A percentile compares a stretch with the other conserved stretches of the same genome.
These are phyloP conservation scores for Agapostemon virescens DNA, from an alignment of 2,888 invertebrate genomes.

Conservation along the genomic window DNA sequence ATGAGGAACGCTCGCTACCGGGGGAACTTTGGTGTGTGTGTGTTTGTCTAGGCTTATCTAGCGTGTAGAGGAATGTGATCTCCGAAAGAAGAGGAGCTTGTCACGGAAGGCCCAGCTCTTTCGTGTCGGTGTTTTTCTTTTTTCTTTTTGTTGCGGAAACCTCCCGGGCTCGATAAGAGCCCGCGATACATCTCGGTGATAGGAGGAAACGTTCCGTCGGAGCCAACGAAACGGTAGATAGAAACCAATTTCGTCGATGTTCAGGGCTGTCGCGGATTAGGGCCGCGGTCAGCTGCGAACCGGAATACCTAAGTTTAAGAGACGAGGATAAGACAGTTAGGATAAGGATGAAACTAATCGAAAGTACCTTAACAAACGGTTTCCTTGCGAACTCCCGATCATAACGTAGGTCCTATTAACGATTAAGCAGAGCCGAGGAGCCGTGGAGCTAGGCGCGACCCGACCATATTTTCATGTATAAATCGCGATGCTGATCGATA, in stretches of 20 bases:
- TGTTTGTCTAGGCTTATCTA: constrained; percentile 23
- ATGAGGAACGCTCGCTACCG: not conserved
- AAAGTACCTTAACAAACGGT: constrained; percentile 51
- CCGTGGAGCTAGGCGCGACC: constrained; percentile 17
- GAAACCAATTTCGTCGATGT: constrained; percentile 19
- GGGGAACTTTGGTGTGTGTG: not conserved
- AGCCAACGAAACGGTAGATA: constrained; percentile 37
- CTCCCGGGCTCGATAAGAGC: not conserved
- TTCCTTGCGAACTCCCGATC: constrained; percentile 12
- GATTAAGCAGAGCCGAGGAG: constrained; percentile 14
- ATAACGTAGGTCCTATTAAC: constrained; percentile 17
- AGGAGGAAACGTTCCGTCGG: constrained; percentile 11
- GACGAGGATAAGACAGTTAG: constrained; percentile 26
- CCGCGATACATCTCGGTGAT: not conserved
- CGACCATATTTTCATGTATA: constrained; percentile 49
- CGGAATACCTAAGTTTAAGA: not conserved
- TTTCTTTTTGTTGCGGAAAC: too few relatives aligned
- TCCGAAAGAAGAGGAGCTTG: not conserved
- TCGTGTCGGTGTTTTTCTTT: not conserved
- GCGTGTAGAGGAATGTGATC: not conserved
- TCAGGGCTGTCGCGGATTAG: not conserved
- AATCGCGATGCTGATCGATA: not conserved
- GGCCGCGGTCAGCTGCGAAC: not conserved
- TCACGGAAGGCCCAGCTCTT: not conserved
- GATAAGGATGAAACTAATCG: constrained; percentile 35